These are phyloP conservation scores for Epirrita christyi DNA, from an alignment of 2,888 invertebrate species.

Conservation along the genomic window DNA sequence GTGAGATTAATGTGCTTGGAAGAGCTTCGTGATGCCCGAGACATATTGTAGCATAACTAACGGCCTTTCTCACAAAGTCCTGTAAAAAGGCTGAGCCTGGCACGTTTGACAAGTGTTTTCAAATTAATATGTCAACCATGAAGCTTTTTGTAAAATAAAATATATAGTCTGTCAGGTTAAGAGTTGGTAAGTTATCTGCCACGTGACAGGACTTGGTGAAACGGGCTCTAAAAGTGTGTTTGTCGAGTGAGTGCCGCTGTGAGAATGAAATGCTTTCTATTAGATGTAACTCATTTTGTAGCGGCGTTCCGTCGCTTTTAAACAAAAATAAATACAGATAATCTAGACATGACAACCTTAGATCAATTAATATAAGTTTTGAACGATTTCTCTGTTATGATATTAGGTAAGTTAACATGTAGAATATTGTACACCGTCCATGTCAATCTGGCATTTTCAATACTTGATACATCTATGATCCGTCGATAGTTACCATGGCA, in stretches of 20 bases:
- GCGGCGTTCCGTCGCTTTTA: slow-evolving; percentile 61
- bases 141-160: background rate
- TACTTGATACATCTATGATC: background rate
- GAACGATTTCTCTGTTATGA: background rate
- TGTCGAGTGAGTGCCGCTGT: slow-evolving; percentile 62
- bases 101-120: background rate
- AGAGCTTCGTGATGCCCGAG: slow-evolving; percentile 49
- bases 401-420: slow-evolving; percentile 36
- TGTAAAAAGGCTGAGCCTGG: too few species aligned
- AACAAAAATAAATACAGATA: slow-evolving; percentile 34
- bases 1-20: slow-evolving; percentile 19
- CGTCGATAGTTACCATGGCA: background rate
- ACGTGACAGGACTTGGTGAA: slow-evolving; percentile 10
- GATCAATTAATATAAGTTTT: slow-evolving; percentile 6
- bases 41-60: slow-evolving; percentile 56
- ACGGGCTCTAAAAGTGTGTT: slow-evolving; percentile 47
- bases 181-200: too few species aligned
- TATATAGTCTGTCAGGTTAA: too few species aligned
- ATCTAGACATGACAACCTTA: too few species aligned
- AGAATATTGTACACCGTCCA: slow-evolving; percentile 72
- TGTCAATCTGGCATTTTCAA: slow-evolving; percentile 32
- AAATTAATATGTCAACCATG: background rate
- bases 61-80: slow-evolving; percentile 2
- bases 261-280: slow-evolving; percentile 76
- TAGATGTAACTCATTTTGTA: slow-evolving; percentile 60